Evolutionary conservation across 2,797 vertebrate species (phyloP), one percentile per base, ranked within the genome.

Genomic region (Hephaestus fuliginosus): DNA sequence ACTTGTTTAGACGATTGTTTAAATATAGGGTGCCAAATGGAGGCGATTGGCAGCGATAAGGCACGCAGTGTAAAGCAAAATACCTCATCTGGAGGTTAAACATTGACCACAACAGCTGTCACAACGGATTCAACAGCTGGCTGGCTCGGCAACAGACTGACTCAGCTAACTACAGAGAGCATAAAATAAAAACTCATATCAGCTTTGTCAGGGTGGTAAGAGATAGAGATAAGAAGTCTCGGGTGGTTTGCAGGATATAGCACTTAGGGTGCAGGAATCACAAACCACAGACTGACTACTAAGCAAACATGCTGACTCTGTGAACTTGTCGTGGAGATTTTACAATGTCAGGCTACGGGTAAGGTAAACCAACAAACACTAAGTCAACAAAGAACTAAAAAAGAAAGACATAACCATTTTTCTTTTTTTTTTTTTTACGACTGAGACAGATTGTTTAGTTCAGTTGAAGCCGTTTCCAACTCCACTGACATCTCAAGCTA

Each of bases 31-130:
- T n/a, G 2, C 12, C 17, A 51, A 48, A 60, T 48, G 55, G 36
- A 33, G 39, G 18, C 5, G 36, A 30, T 25, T 52, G 12, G 25
- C 49, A 48, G 25, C 15, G 74, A 85, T 82, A 83, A 81, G 17
- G 65, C 81, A 85, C 69, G 22, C 17, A 1, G 33, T 41, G 44
- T 20, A 4, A 25, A 13, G 11, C 13, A 51, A 60, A 65, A 62
- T 28, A 51, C 13, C 65, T 63, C 25, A 70, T 20, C 52, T 46
- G 5, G 0, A 33, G 12, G 86, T 85, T 86, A 88, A 78, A 85
- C 57, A 86, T 79, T 92, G 14, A 85, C 85, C 39, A 61, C 17
- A 68, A 7, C 55, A 72, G 70, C 57, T 74, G 58, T 10, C 30
- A 55, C 13, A 3, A 52, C 80, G 4, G 39, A 71, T 36, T 66